Evolutionary conservation across 2,113 vertebrate species (phyloP).

Genomic region (Carettochelys insculpta): DNA sequence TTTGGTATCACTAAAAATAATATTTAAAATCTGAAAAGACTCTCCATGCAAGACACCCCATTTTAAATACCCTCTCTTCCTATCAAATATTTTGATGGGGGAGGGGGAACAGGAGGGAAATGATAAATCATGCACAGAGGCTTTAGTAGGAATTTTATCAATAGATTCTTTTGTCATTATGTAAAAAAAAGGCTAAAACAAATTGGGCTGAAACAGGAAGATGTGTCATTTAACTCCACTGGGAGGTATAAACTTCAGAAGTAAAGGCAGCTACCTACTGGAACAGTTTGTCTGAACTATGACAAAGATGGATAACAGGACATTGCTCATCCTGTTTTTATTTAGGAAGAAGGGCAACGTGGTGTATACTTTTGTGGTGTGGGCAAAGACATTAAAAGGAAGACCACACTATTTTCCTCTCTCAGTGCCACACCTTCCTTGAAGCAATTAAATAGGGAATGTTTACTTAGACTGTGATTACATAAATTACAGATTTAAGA

Average conservation of each 20-base stretch:
- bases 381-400: background rate
- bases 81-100: background rate
- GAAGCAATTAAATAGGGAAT: background rate
- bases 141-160: background rate
- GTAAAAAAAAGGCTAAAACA: background rate
- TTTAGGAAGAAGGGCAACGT: too few relatives aligned
- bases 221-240: background rate
- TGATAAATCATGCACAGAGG: background rate
- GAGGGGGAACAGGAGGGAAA: background rate
- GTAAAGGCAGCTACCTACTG: background rate
- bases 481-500: background rate
- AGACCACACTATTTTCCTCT: background rate
- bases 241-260: background rate
- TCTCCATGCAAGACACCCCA: background rate
- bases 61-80: background rate
- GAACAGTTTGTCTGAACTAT: background rate
- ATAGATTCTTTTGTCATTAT: background rate
- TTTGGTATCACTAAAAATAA: too few relatives aligned
- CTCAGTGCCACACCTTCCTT: background rate
- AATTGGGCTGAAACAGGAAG: background rate
- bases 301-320: background rate
- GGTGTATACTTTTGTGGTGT: background rate
- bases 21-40: conserved; percentile 19
- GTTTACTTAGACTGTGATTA: conserved; percentile 14
- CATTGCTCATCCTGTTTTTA: accelerated